Conservation (phyloP, 1,140 invertebrate species). For the Spodoptera frugiperda region DNA sequence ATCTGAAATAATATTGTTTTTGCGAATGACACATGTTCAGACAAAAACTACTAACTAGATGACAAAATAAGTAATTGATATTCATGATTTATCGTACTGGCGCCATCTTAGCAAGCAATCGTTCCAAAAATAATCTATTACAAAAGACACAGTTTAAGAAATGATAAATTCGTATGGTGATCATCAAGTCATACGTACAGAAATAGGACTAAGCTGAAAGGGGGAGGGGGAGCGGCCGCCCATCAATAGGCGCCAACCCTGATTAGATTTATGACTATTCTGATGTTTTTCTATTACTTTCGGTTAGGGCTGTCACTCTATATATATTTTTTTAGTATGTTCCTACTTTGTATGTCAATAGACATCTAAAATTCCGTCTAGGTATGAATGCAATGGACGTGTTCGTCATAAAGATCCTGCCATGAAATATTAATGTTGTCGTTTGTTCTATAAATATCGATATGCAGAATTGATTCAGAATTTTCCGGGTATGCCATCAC, state of each 20-base stretch:
- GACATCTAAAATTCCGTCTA: neutral
- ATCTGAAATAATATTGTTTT: too few species aligned
- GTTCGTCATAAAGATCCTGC: constrained; percentile 20
- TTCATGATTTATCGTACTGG: neutral
- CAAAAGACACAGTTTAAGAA: constrained; percentile 19
- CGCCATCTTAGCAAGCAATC: neutral
- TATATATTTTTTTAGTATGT: neutral
- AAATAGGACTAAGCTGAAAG: constrained; percentile 53
- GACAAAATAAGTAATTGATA: neutral
- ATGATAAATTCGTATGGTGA: constrained; percentile 31
- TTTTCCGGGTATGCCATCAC: neutral
- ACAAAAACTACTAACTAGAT: too few species aligned
- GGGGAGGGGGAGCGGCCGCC: constrained; percentile 36
- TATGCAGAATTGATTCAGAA: neutral
- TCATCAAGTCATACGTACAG: constrained; percentile 37
- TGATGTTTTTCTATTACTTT: constrained; percentile 59
- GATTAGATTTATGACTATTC: constrained; percentile 66
- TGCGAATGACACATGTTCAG: too few species aligned
- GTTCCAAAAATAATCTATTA: constrained; percentile 15
- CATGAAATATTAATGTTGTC: constrained; percentile 8
- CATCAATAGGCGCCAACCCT: constrained; percentile 64
- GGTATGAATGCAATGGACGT: neutral
- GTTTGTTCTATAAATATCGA: constrained; percentile 9
- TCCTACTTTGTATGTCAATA: neutral
- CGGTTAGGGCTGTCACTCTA: constrained; percentile 58